Evolutionary conservation across 2,797 vertebrate genomes (phyloP), one percentile per base, ranked within the genome.

Genomic region (Natrix natrix): DNA sequence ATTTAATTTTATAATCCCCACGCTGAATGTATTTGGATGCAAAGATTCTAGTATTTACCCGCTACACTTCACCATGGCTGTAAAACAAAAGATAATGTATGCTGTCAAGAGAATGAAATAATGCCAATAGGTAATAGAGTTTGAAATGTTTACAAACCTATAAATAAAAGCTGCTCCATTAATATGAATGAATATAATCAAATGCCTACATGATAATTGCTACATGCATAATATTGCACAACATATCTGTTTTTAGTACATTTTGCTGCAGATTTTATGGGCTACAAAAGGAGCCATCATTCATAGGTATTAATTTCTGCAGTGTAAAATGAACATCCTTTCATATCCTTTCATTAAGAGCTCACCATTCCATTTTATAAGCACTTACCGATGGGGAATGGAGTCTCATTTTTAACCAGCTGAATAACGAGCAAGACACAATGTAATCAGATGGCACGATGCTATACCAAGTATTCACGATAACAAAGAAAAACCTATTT

Each of bases 141-240:
- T 94, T 97, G 95, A 97, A 97, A 96, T 97, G 96, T 98, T 98
- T 97, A 97, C 95, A 97, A 96, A 97, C 94, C 89, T 95, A 95
- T 96, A 97, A 97, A 95, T 97, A 96, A 97, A 97, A 96, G 95
- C 74, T 92, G 63, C 43, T 93, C 66, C 63, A 95, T 96, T 97
- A 97, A 96, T 97, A 97, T 96, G 94, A 97, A 97, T 94, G 93
- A 95, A 96, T 95, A 95, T 96, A 97, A 97, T 97, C 95, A 98
- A 97, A 96, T 96, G 83, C 54, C 17, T 95, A 94, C 92, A 93
- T 96, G 95, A 95, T 98, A 97, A 97, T 97, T 97, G 95, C 87
- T 96, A 91, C 92, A 94, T 94, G 95, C 91, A 94, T 95, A 96
- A 95, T 93, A 96, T 92, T 94, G 74, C 91, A 96, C 87, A 95